Evolutionary conservation across 2,888 invertebrate species (phyloP), one percentile per base, ranked within the genome.

Genomic region (Trichogramma evanescens): DNA sequence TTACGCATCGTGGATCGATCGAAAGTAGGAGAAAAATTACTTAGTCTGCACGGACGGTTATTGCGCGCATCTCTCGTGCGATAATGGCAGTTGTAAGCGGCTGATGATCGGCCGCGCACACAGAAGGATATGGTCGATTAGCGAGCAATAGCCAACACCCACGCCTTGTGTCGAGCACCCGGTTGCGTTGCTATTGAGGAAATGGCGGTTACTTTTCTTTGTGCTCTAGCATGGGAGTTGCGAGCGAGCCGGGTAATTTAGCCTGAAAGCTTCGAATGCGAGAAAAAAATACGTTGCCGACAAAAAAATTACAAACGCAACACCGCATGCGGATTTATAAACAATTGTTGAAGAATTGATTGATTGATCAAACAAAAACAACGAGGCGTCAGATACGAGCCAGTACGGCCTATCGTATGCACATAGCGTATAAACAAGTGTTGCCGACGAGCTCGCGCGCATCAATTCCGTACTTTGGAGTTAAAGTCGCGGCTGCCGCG

Each of bases 381-480:
- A 54, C 45, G 44, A 54, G 42, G 54, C 7, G n/a, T 13, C 42
- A 41, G 49, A 40, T 38, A 26, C 41, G 57, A 13, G 48, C 44
- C 4, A 13, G 39, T 39, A 26, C 6, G 57, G 13, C 54, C 48
- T 58, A 58, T 55, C 57, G 63, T 54, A 63, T 60, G 58, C 63
- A 53, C 60, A 53, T 60, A 43, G 53, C 10, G 58, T 53, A 51
- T 55, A 56, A 40, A 60, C 63, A 63, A 63, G 63, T 63, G 63
- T 63, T 63, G 26, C 58, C 60, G 26, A 26, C 26, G 26, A 26
- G 26, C 2, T 26, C 26, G 7, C 52, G 51, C 51, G 59, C 63
- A 60, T 63, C 63, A 63, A 63, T 63, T 63, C 60, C 43, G 60
- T 46, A 58, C 60, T 60, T 63, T 60, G 60, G 60, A 63, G 56